Evolutionary conservation across 2,888 invertebrate species (phyloP).

Genomic region (Rotaria macrura): DNA sequence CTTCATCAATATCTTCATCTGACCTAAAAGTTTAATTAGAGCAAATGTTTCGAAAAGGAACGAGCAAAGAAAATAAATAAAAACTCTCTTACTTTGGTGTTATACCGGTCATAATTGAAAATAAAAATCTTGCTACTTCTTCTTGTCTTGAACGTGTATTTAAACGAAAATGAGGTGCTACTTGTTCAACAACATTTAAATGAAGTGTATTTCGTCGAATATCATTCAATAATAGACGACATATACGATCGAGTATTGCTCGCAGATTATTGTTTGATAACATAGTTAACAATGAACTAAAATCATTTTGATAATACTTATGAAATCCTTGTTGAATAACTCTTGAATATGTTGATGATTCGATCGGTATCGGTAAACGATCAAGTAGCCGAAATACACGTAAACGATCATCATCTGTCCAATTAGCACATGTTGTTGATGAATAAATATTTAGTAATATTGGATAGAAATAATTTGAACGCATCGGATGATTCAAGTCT

Average conservation of each 20-base stretch:
- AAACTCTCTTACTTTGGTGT: neutral
- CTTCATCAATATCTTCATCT: neutral
- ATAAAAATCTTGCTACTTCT: neutral
- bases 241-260: neutral
- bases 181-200: neutral
- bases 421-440: neutral
- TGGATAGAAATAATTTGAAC: constrained; percentile 18
- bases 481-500: constrained; percentile 3
- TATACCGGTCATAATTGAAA: neutral
- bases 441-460: neutral
- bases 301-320: constrained; percentile 15
- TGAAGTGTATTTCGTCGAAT: neutral
- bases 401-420: neutral
- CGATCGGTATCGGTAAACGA: neutral
- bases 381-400: neutral
- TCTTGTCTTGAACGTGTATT: neutral
- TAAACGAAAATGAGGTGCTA: neutral
- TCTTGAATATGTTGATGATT: neutral
- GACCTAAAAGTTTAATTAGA: neutral
- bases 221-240: neutral
- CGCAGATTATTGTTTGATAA: neutral
- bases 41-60: too few species aligned
- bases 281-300: neutral
- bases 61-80: neutral
- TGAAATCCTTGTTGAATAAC: neutral